Evolutionary conservation across 2,888 invertebrate genomes (phyloP).

Genomic region (Euclidia mi): DNA sequence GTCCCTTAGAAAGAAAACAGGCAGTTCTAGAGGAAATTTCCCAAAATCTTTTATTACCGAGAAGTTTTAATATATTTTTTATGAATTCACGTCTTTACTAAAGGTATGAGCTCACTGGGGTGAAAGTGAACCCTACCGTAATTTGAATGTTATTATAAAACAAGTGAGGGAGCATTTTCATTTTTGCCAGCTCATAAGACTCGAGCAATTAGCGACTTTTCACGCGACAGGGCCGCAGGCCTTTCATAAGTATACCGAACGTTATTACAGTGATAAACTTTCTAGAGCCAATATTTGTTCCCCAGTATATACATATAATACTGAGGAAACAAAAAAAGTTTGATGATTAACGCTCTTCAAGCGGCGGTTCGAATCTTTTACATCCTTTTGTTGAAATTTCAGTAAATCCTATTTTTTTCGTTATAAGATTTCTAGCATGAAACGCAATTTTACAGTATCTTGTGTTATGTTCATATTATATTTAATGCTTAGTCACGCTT

Average conservation of each 20-base stretch:
- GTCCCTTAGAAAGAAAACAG: slow-evolving; percentile 11
- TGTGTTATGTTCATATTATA: too few relatives aligned
- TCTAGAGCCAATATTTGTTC: too few relatives aligned
- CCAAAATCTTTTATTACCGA: slow-evolving; percentile 14
- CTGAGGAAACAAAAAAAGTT: too few relatives aligned
- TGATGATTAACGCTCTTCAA: too few relatives aligned
- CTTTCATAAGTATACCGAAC: slow-evolving; percentile 1
- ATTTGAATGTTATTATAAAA: slow-evolving; percentile 71
- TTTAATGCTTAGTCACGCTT: too few relatives aligned
- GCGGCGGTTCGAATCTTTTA: too few relatives aligned
- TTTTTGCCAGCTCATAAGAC: slow-evolving; percentile 64
- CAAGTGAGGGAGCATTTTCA: slow-evolving; percentile 64
- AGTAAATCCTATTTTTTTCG: too few relatives aligned
- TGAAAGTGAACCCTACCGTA: slow-evolving; percentile 46
- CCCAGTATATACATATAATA: too few relatives aligned
- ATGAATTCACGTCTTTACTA: slow-evolving; percentile 26
- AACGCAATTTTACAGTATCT: too few relatives aligned
- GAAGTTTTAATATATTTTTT: slow-evolving; percentile 29
- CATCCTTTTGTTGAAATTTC: too few relatives aligned
- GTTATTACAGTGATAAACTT: slow-evolving; percentile 13
- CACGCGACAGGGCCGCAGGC: slow-evolving; percentile 32
- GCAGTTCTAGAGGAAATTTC: slow-evolving; percentile 11
- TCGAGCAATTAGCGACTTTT: slow-evolving; percentile 53
- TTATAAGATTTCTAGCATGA: too few relatives aligned
- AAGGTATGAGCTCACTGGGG: slow-evolving; percentile 8